phyloP scores from a whole-genome alignment of 1,140 invertebrate species.

The Neodiprion fabricii region DNA sequence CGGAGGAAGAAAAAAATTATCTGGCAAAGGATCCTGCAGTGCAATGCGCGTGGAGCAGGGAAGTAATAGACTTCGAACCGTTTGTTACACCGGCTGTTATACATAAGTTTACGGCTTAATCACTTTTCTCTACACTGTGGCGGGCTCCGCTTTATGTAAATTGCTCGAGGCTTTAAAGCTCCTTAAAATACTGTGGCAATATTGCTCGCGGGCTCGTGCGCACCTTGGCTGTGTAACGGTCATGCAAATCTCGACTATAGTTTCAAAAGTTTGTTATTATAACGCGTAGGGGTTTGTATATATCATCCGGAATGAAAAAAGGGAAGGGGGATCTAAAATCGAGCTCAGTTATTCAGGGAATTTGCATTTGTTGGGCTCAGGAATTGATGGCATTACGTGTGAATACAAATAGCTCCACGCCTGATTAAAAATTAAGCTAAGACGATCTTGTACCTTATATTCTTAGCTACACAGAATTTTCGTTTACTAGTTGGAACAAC shows the following conservation, averaged over 20 bases:
- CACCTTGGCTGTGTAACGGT: constrained; percentile 29
- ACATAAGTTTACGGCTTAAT: constrained; percentile 36
- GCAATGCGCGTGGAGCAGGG: not conserved
- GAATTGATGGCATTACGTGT: too few relatives aligned
- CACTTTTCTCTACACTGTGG: constrained; percentile 36
- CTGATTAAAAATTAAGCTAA: too few relatives aligned
- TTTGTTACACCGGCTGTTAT: constrained; percentile 13
- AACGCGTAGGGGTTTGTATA: constrained; percentile 28
- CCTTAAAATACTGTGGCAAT: constrained; percentile 35
- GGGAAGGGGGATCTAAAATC: too few relatives aligned
- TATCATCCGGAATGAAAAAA: too few relatives aligned
- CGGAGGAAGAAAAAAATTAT: not conserved
- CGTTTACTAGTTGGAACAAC: too few relatives aligned
- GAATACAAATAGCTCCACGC: too few relatives aligned
- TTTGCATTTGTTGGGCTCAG: too few relatives aligned
- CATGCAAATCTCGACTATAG: constrained; percentile 45
- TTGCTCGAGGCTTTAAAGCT: constrained; percentile 30
- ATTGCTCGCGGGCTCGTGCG: constrained; percentile 25
- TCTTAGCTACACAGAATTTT: too few relatives aligned
- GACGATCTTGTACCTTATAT: too few relatives aligned
- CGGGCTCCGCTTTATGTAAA: constrained; percentile 44
- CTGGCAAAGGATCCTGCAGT: constrained; percentile 1
- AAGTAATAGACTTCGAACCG: constrained; percentile 1
- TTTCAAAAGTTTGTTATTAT: constrained; percentile 46
- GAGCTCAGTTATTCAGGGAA: too few relatives aligned